Evolutionary conservation across 37 sponge, comb jelly and placozoan species (phyloP), one percentile per base, ranked within the genome.

Genomic region (Eunapius fragilis): DNA sequence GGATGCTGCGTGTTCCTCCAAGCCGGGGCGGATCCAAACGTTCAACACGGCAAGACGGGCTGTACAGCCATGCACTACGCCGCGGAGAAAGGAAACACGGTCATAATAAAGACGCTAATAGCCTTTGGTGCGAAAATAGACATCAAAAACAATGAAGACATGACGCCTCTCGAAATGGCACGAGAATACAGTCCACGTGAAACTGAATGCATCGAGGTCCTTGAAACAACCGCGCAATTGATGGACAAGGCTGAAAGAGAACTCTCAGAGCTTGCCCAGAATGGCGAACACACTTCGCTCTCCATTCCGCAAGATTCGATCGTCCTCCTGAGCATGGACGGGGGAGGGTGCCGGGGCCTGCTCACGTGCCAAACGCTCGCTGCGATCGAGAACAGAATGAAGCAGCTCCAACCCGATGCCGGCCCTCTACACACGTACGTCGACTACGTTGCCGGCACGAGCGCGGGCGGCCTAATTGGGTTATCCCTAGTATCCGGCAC

Each of bases 361-460:
- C 35, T 85, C 28, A 78, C 70, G 25, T 58, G 71, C 33, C 68
- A 67, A n/a, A 36, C 75, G 31, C 80, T 89, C 23, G 38, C 25
- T 22, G 89, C 85, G 30, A 77, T 89, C 31, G 75, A 89, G 19
- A 72, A 69, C 11, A 70, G 85, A 31, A 72, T 89, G 79, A 34
- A 37, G 25, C 58, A 83, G 73, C 76, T 77, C 26, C 73, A 83
- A 26, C 89, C 89, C 4, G 34, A 68, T 67, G 69, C 23, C 36
- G 22, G 35, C 69, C 76, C 30, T 5, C 78, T 89, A 25, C 71
- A 71, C 11, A 50, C 70, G 27, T 89, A 89, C 85, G 89, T 92
- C 76, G 87, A 92, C 35, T 92, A 80, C 80, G 74, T 89, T n/a
- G 93, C 87, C 10, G 93, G 93, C 1, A 88, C 93, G 69, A 92